Conservation (phyloP, 2,113 vertebrate species). For the Eleginops maclovinus region DNA sequence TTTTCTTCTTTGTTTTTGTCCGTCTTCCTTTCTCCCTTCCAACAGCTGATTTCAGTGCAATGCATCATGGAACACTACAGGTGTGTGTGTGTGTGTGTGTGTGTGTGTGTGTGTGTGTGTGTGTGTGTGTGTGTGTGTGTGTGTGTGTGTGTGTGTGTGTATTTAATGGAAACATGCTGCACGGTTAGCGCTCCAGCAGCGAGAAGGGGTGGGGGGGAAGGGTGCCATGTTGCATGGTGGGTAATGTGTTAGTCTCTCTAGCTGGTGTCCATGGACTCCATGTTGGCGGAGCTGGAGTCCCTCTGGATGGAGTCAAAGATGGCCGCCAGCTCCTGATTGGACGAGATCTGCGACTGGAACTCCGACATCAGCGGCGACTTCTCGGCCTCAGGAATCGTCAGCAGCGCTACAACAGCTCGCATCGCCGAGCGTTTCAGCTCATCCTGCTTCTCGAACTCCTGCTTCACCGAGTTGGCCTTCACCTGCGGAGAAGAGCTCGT, state of each 20-base stretch:
- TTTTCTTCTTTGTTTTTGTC: conserved; percentile 75
- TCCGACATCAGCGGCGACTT: conserved; percentile 99
- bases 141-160: conserved; percentile 45
- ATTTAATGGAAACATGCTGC: conserved; percentile 78
- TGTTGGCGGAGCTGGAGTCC: conserved; percentile 96
- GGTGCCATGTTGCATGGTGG: conserved; percentile 70
- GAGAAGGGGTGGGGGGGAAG: neutral
- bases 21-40: conserved; percentile 61
- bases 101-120: conserved; percentile 27
- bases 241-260: conserved; percentile 77
- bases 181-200: conserved; percentile 72
- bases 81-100: conserved; percentile 50
- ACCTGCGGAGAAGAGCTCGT: conserved; percentile 85
- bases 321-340: conserved; percentile 97
- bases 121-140: conserved; percentile 29
- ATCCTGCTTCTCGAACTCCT: conserved; percentile 99
- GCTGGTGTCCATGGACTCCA: conserved; percentile 99
- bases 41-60: conserved; percentile 93
- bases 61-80: conserved; percentile 85
- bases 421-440: conserved; percentile 98
- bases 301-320: conserved; percentile 99
- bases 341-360: conserved; percentile 99
- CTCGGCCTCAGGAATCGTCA: conserved; percentile 99
- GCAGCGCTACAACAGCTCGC: conserved; percentile 96
- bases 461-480: conserved; percentile 98